Conservation (phyloP, 1,140 invertebrate genomes). For the Ips nitidus region DNA sequence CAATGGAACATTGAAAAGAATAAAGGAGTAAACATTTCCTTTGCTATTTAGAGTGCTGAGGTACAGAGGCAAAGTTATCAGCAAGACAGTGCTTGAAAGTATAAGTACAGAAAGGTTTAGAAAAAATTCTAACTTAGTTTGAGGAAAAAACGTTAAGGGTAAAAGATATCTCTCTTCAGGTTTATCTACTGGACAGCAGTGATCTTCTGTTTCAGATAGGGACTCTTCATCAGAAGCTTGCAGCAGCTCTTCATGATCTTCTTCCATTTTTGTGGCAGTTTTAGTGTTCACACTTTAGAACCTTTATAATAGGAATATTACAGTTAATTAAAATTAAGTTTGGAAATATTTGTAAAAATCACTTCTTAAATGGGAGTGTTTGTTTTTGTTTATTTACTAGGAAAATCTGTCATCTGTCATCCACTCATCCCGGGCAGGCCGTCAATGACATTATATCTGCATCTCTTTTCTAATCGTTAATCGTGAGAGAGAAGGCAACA, state of each 20-base stretch:
- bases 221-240: slow-evolving; percentile 43
- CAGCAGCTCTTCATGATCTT: slow-evolving; percentile 43
- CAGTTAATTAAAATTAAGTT: too few species aligned
- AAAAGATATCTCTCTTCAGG: slow-evolving; percentile 27
- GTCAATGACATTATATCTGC: too few species aligned
- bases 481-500: too few species aligned
- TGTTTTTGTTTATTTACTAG: too few species aligned
- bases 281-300: background rate
- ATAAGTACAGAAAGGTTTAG: slow-evolving; percentile 41
- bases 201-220: slow-evolving; percentile 42
- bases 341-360: too few species aligned
- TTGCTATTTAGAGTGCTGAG: slow-evolving; percentile 41
- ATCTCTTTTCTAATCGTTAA: too few species aligned
- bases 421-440: too few species aligned
- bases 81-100: slow-evolving; percentile 39
- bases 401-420: too few species aligned
- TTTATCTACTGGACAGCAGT: slow-evolving; percentile 39
- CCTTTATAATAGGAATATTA: too few species aligned
- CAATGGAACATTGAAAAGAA: slow-evolving; percentile 40
- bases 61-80: slow-evolving; percentile 47
- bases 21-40: slow-evolving; percentile 45
- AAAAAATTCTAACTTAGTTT: slow-evolving; percentile 47
- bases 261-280: slow-evolving; percentile 22
- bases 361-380: too few species aligned
- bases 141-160: slow-evolving; percentile 30